Evolutionary conservation across 2,888 invertebrate species (phyloP), one percentile per base, ranked within the genome.

Genomic region (Serrognathus titanus): DNA sequence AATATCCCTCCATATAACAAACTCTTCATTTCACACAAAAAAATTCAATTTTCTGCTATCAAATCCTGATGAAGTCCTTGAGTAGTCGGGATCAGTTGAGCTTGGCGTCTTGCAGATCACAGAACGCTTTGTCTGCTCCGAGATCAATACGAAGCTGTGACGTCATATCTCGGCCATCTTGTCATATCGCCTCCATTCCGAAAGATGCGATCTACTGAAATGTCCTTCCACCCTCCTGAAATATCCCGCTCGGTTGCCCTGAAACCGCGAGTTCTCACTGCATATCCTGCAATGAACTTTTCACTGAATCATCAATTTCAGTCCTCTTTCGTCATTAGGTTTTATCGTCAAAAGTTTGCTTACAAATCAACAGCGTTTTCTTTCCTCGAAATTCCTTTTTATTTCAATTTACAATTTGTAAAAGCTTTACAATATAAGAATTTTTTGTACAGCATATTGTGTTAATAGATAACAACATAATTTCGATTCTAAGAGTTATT

Each of bases 121-220:
- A 55, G 51, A 56, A 66, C 63, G 72, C 73, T 74, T 73, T 74
- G 73, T 73, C 72, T 71, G 73, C 66, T 67, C 66, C 70, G 69
- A 75, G 75, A 77, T 77, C 77, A 76, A 77, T 77, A 78, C 76
- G 68, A 68, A 69, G 68, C 70, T 71, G 74, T 78, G 78, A 77
- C 78, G 78, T 78, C 77, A 76, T 78, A 77, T 78, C 77, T 75
- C 76, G 75, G 78, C 78, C 78, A 78, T 78, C 78, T 78, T 78
- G 78, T 78, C 78, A 78, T 78, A 78, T 78, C 78, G 74, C 73
- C 73, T 72, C 75, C 74, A 74, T 74, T 75, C 71, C 68, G 66
- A 70, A 70, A 72, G 73, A 75, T 75, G 71, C 70, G 73, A 75
- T 75, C 68, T 69, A 62, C 67, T 71, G 73, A 73, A 73, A 74